Conservation (phyloP, 37 sponge, comb jelly and placozoan species). For the Ianthella basta region DNA sequence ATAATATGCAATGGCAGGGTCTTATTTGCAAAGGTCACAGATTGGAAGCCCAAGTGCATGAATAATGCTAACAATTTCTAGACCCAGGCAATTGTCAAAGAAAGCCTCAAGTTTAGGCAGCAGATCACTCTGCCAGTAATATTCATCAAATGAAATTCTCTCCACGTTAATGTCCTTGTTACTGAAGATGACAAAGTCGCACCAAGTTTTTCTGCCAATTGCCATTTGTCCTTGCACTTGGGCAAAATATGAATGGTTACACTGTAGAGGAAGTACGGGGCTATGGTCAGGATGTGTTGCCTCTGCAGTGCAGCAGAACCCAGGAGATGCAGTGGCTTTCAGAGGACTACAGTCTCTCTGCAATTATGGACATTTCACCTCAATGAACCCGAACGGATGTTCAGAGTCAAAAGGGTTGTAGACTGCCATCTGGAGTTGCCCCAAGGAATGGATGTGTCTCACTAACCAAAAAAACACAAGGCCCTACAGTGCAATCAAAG, state of each 20-base stretch:
- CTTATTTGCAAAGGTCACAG: too few species aligned
- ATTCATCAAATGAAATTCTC: not conserved
- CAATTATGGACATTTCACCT: constrained; percentile 55
- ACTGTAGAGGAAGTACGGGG: not conserved
- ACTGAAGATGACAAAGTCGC: not conserved
- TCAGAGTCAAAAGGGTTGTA: constrained; percentile 44
- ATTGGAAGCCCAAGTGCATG: too few species aligned
- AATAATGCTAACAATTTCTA: not conserved
- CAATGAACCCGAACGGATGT: constrained; percentile 54
- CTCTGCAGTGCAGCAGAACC: constrained; percentile 35
- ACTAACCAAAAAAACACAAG: constrained; percentile 51
- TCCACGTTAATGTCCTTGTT: constrained; percentile 6
- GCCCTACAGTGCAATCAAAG: constrained; percentile 24
- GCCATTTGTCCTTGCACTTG: constrained; percentile 62
- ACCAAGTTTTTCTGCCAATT: not conserved
- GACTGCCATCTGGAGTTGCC: constrained; percentile 68
- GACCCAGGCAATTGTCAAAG: not conserved
- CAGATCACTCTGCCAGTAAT: not conserved
- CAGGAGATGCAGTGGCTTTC: constrained; percentile 30
- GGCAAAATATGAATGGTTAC: not conserved
- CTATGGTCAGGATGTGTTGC: not conserved
- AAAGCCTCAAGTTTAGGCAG: not conserved
- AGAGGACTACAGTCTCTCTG: constrained; percentile 25
- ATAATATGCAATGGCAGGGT: too few species aligned
- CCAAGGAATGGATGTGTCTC: constrained; percentile 45